Evolutionary conservation across 2,888 invertebrate species (phyloP).

Genomic region (Seira musarum): DNA sequence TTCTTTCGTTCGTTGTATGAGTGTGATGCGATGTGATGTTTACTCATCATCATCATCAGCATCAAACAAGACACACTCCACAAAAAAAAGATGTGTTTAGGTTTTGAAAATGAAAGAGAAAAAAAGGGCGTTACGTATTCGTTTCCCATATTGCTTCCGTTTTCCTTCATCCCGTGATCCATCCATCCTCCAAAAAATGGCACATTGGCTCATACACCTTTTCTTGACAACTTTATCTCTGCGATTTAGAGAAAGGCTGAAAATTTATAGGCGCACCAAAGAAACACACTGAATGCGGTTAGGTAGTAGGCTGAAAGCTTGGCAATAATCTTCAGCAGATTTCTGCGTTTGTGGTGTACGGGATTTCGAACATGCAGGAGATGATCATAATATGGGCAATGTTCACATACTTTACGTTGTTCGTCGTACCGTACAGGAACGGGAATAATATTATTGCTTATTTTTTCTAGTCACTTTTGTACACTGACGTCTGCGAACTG

Average conservation of each 20-base stretch:
- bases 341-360: background rate
- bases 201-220: conserved; percentile 21
- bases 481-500: conserved; percentile 1
- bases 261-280: conserved; percentile 16
- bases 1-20: background rate
- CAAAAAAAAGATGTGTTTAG: conserved; percentile 6
- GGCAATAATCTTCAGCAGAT: background rate
- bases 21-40: too few relatives aligned
- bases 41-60: background rate
- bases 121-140: conserved; percentile 22
- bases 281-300: background rate
- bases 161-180: conserved; percentile 24
- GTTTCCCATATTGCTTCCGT: conserved; percentile 48
- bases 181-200: conserved; percentile 37
- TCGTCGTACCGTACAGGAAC: background rate
- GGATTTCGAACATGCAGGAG: background rate
- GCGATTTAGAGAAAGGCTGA: conserved; percentile 2
- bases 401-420: background rate
- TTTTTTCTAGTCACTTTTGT: conserved; percentile 5
- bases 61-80: background rate
- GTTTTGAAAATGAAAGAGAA: background rate
- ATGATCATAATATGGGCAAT: too few relatives aligned
- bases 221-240: conserved; percentile 15
- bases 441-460: conserved; percentile 15
- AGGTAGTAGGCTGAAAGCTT: background rate